phyloP scores from a whole-genome alignment of 2,888 invertebrate species.

The Drosophila demipolita region DNA sequence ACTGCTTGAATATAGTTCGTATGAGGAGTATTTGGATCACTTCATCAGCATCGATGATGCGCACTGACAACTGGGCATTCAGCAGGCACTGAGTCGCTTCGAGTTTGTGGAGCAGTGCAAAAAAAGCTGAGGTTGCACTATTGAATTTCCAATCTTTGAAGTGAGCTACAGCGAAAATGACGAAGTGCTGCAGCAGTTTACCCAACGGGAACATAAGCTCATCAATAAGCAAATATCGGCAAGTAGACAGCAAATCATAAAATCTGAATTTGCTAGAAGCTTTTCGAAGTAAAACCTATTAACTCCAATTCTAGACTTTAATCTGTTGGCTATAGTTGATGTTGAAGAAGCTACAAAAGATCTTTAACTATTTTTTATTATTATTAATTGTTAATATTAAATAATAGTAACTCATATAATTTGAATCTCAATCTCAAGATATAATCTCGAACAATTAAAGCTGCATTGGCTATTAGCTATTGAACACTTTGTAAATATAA shows the following conservation, averaged over 20 bases:
- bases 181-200: conserved; percentile 46
- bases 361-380: not conserved
- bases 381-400: no score
- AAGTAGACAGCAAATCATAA: conserved; percentile 11
- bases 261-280: not conserved
- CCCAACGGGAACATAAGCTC: conserved; percentile 44
- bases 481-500: not conserved
- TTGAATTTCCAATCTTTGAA: conserved; percentile 28
- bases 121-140: conserved; percentile 12
- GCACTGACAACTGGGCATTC: conserved; percentile 28
- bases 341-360: not conserved
- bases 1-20: conserved; percentile 31
- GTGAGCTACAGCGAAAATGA: conserved; percentile 31
- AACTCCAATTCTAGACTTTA: not conserved
- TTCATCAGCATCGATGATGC: conserved; percentile 48
- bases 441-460: no score
- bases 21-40: conserved; percentile 56
- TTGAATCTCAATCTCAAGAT: not conserved
- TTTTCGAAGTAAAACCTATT: not conserved
- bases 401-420: not conserved
- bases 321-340: not conserved
- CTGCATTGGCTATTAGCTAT: not conserved
- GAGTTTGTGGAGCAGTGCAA: conserved; percentile 37
- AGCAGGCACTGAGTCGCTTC: conserved; percentile 38
- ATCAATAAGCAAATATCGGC: conserved; percentile 47